Conservation (phyloP, 2,113 vertebrate species). For the Theristicus caerulescens region DNA sequence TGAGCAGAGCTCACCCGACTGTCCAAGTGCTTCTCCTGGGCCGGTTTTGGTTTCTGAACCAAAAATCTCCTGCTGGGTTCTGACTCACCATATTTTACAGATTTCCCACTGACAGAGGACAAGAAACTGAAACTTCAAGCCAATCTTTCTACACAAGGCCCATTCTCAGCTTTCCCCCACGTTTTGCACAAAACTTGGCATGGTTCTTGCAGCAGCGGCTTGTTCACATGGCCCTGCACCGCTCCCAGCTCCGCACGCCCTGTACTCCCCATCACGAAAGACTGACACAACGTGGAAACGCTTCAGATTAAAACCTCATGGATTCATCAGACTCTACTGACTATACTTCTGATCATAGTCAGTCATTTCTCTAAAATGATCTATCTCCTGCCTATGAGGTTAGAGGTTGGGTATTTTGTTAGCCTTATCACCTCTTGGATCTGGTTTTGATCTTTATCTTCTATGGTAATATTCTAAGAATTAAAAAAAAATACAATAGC, state of each 20-base stretch:
- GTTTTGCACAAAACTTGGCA: background rate
- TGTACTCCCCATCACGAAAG: background rate
- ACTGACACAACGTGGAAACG: background rate
- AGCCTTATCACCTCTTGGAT: background rate
- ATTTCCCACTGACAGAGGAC: background rate
- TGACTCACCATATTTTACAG: background rate
- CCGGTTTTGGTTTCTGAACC: background rate
- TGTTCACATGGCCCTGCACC: background rate
- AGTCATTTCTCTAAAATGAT: background rate
- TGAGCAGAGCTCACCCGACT: background rate
- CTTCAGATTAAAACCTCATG: background rate
- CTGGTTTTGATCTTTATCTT: slow-evolving; percentile 30
- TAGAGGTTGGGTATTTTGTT: background rate
- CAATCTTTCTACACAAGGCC: background rate
- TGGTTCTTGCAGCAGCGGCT: background rate
- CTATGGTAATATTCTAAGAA: background rate
- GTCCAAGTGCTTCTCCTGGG: background rate
- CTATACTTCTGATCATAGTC: background rate
- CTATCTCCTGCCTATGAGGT: background rate
- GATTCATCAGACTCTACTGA: background rate
- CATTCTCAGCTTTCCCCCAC: background rate
- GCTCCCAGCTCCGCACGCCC: background rate
- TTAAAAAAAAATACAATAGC: background rate
- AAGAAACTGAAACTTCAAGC: background rate
- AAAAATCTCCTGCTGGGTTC: background rate